phyloP scores from a whole-genome alignment of 2,888 invertebrate genomes.

The Cryptocheilus praepositus region DNA sequence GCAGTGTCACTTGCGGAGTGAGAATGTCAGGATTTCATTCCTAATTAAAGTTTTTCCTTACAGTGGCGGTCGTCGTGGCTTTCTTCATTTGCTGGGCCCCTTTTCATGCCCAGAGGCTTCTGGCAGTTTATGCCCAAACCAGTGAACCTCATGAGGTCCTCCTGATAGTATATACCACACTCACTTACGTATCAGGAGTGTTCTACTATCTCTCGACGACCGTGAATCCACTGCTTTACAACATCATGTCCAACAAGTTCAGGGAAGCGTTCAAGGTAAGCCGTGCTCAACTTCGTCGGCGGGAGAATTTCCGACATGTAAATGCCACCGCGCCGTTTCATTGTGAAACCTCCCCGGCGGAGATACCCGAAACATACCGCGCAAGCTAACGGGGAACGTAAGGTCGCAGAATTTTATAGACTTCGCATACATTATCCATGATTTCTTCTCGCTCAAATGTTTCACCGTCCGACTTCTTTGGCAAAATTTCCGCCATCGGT shows the following conservation, averaged over 20 bases:
- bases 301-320: no score
- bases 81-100: constrained; percentile 92
- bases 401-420: no score
- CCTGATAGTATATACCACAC: constrained; percentile 73
- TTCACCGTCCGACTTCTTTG: no score
- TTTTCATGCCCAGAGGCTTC: constrained; percentile 92
- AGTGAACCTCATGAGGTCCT: constrained; percentile 77
- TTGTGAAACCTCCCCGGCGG: no score
- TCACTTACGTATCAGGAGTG: constrained; percentile 81
- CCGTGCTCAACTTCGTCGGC: not conserved
- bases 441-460: no score
- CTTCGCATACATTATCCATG: no score
- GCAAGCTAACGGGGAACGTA: no score
- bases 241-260: constrained; percentile 84
- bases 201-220: constrained; percentile 83
- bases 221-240: constrained; percentile 83
- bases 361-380: no score
- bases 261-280: constrained; percentile 82
- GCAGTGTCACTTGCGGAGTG: no score
- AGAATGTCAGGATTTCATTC: no score
- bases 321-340: no score
- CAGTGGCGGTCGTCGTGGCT: constrained; percentile 91
- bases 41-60: constrained; percentile 38
- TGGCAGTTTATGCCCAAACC: constrained; percentile 85
- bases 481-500: no score